These are phyloP conservation scores for Lophotis ruficrista DNA, from an alignment of 2,113 vertebrate species.

Conservation along the genomic window DNA sequence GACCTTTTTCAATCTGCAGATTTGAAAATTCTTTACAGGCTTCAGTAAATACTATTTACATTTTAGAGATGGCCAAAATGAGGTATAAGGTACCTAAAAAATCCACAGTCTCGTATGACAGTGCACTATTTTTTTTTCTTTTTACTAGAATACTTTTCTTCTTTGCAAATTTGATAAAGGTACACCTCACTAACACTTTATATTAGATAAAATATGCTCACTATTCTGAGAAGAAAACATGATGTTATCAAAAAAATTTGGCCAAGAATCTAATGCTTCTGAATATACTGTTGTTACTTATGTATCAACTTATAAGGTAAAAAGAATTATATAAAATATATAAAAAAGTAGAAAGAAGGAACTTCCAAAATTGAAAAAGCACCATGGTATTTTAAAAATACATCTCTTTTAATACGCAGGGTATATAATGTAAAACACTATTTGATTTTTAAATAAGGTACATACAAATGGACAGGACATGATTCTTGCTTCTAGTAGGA, in stretches of 20 bases:
- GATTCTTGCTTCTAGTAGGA: not conserved
- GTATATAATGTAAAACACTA: not conserved
- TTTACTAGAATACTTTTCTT: not conserved
- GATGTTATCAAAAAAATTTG: not conserved
- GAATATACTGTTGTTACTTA: not conserved
- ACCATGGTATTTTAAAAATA: not conserved
- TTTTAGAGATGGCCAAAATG: not conserved
- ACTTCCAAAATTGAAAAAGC: not conserved
- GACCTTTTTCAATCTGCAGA: not conserved
- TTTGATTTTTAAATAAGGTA: not conserved
- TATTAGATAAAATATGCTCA: not conserved
- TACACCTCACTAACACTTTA: not conserved
- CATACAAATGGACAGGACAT: not conserved
- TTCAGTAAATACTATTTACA: not conserved
- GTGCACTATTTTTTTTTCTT: not conserved
- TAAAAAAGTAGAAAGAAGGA: not conserved
- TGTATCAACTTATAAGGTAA: not conserved
- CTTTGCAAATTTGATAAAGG: not conserved
- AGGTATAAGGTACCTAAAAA: not conserved
- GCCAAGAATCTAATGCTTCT: not conserved
- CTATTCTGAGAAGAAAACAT: not conserved
- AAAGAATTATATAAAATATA: not conserved
- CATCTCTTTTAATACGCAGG: not conserved
- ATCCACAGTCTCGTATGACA: not conserved
- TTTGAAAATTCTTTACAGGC: not conserved